Percentiles rank a stretch among this genome's conserved stretches.
Conservation (phyloP, 2,888 invertebrate species). For the Mythimna loreyi region DNA sequence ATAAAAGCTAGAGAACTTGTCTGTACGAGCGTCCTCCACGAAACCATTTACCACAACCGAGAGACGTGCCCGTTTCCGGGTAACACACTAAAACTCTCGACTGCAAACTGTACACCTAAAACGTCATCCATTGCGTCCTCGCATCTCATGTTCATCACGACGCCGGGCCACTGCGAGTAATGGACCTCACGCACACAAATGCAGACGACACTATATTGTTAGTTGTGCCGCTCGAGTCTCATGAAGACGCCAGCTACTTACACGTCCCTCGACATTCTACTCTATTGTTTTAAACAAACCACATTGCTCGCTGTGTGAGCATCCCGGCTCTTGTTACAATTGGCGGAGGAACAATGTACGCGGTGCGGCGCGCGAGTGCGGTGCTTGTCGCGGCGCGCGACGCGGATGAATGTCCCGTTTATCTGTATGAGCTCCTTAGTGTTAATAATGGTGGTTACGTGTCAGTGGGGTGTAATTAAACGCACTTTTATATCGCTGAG, state of each 20-base stretch:
- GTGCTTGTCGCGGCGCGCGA: constrained; percentile 40
- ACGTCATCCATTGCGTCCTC: constrained; percentile 65
- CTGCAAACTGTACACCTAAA: constrained; percentile 39
- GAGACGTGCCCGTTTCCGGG: constrained; percentile 63
- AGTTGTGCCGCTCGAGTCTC: constrained; percentile 60
- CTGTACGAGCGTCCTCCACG: constrained; percentile 71
- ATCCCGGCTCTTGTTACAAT: constrained; percentile 59
- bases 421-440: constrained; percentile 73
- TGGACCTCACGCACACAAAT: constrained; percentile 47
- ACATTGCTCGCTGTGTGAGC: constrained; percentile 75
- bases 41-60: constrained; percentile 72
- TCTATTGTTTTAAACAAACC: constrained; percentile 78
- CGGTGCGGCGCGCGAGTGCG: constrained; percentile 48
- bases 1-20: constrained; percentile 66
- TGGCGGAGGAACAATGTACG: constrained; percentile 73
- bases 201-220: constrained; percentile 50
- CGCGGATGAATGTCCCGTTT: constrained; percentile 69
- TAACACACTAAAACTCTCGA: constrained; percentile 54
- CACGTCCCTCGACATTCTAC: constrained; percentile 61
- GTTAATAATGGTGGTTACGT: constrained; percentile 76
- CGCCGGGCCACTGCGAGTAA: constrained; percentile 53
- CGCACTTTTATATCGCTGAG: constrained; percentile 63
- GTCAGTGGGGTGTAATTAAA: constrained; percentile 73
- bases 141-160: constrained; percentile 37
- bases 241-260: constrained; percentile 72